phyloP scores from a whole-genome alignment of 2,888 invertebrate species.

The Hirtodrosophila confusa region DNA sequence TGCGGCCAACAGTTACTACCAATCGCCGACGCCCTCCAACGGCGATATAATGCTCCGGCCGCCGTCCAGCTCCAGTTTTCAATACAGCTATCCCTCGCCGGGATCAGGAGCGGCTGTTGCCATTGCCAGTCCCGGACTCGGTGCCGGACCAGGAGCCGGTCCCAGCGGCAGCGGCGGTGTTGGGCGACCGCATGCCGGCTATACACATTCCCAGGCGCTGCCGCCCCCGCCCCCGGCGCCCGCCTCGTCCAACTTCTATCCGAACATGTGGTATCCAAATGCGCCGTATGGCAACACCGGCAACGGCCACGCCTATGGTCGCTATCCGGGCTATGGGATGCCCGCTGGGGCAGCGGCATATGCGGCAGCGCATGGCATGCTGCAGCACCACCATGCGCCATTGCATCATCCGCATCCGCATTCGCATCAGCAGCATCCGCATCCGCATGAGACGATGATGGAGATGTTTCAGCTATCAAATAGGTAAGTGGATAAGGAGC shows the following conservation, averaged over 20 bases:
- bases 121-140: not conserved
- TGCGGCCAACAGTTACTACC: conserved; percentile 55
- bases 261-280: conserved; percentile 82
- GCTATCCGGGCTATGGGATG: conserved; percentile 42
- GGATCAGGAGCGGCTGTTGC: conserved; percentile 14
- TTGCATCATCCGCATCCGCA: conserved; percentile 56
- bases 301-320: conserved; percentile 29
- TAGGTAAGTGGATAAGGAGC: conserved; percentile 74
- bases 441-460: conserved; percentile 80
- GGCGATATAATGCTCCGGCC: conserved; percentile 76
- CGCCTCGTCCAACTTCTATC: conserved; percentile 50
- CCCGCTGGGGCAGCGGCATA: conserved; percentile 21
- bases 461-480: conserved; percentile 83
- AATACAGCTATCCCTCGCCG: conserved; percentile 69
- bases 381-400: conserved; percentile 37
- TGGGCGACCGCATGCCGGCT: conserved; percentile 39
- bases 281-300: conserved; percentile 64
- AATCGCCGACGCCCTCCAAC: conserved; percentile 51
- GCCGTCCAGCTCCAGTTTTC: conserved; percentile 71
- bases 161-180: not conserved
- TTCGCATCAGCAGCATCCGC: conserved; percentile 41
- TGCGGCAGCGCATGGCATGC: conserved; percentile 27
- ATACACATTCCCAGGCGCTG: conserved; percentile 64
- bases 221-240: conserved; percentile 25
- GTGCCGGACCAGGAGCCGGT: conserved; percentile 8